These are phyloP conservation scores for Meteorus sp. DNA, from an alignment of 1,140 invertebrate species.

Conservation along the genomic window DNA sequence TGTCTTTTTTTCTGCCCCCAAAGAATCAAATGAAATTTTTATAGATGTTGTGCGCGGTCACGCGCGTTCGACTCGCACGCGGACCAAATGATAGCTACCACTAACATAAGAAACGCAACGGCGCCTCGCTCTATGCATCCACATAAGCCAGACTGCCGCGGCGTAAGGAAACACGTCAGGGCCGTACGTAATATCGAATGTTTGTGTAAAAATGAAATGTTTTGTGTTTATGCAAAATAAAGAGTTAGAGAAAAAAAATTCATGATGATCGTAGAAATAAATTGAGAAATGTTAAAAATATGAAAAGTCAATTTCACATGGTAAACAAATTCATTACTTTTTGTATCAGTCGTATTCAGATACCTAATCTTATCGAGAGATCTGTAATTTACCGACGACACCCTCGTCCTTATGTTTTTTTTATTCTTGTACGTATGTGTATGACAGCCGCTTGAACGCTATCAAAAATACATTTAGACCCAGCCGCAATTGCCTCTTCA, in stretches of 20 bases:
- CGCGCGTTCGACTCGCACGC: conserved; percentile 40
- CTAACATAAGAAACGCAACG: conserved; percentile 50
- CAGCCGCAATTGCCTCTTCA: neutral
- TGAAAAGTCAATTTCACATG: neutral
- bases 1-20: neutral
- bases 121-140: conserved; percentile 40
- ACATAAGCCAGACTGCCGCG: conserved; percentile 30
- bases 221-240: neutral
- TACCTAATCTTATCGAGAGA: neutral
- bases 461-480: neutral
- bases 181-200: conserved; percentile 38
- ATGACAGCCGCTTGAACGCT: neutral
- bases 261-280: too few species aligned
- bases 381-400: neutral
- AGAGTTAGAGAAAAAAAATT: too few species aligned
- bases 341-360: neutral
- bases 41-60: conserved; percentile 35
- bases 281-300: too few species aligned
- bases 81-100: conserved; percentile 49
- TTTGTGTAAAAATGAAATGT: neutral
- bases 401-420: too few species aligned
- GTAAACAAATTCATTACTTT: neutral
- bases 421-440: too few species aligned
- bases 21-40: neutral
- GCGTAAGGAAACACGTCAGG: conserved; percentile 50